Base-by-base conservation (phyloP, 2,113 vertebrate genomes). In the Paratilapia polleni region DNA sequence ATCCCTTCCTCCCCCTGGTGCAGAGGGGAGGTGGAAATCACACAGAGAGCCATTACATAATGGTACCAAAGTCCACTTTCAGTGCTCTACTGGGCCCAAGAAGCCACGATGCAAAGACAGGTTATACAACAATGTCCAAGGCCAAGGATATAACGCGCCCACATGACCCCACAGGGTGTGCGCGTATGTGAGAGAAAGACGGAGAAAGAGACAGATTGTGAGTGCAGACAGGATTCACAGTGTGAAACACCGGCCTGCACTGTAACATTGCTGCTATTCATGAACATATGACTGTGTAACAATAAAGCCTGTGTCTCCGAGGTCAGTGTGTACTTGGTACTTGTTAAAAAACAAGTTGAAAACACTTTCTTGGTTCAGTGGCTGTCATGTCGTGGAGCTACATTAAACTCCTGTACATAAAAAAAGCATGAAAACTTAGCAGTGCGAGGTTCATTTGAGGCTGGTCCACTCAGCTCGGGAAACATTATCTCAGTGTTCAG, bases 241-340 rank as follows among this genome's bases (percentile, higher is more conserved):
- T 81, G 86, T 83, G 78, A 84, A 78, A 88, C 88, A 88, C 66
- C 22, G 58, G 88, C 62, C 85, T 88, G 76, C 60, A 82, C 89
- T 60, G 68, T 85, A 87, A 77, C 89, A 85, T 90, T 52, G 84
- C 83, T 79, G 82, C 87, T 87, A 85, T 87, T 92, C 86, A 92
- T 61, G 36, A 60, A 82, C 90, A 80, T 85, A 87, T 63, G 79
- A 88, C 82, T 75, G 41, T 14, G 20, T 14, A 85, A 95, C 95
- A 96, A 94, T 93, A 86, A 68, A 8, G 74, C 84, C 78, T 87
- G 89, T 96, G 94, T 96, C 62, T 87, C 84, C 22, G 74, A 84
- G 88, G 70, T 84, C 89, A 81, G 60, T 14, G 38, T 84, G 92
- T 85, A 84, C 94, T 89, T 93, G 93, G 94, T 94, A 94, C 93